Evolutionary conservation across 2,797 vertebrate species (phyloP).

Genomic region (Serranus cabrilla): DNA sequence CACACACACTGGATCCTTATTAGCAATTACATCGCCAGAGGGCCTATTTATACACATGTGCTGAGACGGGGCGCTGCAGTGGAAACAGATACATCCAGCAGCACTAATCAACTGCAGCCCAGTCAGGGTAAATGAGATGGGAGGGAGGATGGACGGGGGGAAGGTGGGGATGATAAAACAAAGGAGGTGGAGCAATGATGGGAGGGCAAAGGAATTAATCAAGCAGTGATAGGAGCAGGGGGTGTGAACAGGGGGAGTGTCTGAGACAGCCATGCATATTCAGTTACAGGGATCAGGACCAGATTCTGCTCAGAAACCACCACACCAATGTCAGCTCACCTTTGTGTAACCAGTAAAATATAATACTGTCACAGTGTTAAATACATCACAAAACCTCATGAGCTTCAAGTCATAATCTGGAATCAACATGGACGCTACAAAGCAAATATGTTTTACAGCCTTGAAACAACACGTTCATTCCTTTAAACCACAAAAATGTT

Average conservation of each 20-base stretch:
- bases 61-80: slow-evolving; percentile 41
- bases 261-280: slow-evolving; percentile 36
- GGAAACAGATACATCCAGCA: slow-evolving; percentile 61
- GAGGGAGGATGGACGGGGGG: not conserved
- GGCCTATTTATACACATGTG: slow-evolving; percentile 68
- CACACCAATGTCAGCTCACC: too few relatives aligned
- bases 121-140: slow-evolving; percentile 29
- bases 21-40: slow-evolving; percentile 62
- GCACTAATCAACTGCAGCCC: slow-evolving; percentile 65
- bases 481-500: too few relatives aligned
- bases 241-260: slow-evolving; percentile 34
- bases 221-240: not conserved
- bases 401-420: too few relatives aligned
- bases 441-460: too few relatives aligned
- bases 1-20: slow-evolving; percentile 55
- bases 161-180: not conserved
- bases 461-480: too few relatives aligned
- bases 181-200: not conserved
- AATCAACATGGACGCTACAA: too few relatives aligned
- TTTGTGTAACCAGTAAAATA: too few relatives aligned
- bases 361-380: too few relatives aligned
- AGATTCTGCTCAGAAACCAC: slow-evolving; percentile 50
- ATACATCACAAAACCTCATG: too few relatives aligned
- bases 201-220: not conserved
- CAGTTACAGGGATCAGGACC: slow-evolving; percentile 57